phyloP scores from a whole-genome alignment of 2,113 vertebrate species.

The Proteles cristata region DNA sequence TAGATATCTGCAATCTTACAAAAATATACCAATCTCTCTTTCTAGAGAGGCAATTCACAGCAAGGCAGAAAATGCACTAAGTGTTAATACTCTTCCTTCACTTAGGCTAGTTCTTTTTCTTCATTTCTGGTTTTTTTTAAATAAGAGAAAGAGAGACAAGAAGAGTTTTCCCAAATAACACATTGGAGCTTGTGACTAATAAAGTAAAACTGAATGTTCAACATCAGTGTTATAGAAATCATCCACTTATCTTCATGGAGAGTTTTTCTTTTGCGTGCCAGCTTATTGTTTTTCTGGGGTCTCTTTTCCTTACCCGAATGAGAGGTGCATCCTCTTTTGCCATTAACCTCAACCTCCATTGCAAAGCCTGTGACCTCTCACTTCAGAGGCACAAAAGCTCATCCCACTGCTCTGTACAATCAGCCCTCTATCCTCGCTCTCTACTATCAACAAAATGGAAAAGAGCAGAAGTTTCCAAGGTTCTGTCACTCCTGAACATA shows the following conservation, averaged over 20 bases:
- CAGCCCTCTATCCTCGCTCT: not conserved
- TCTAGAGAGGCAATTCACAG: not conserved
- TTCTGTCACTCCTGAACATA: not conserved
- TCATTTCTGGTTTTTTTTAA: not conserved
- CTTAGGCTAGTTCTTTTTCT: not conserved
- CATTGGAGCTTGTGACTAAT: not conserved
- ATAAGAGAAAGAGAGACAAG: not conserved
- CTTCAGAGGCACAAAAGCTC: not conserved
- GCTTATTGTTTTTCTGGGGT: not conserved
- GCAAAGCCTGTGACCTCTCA: not conserved
- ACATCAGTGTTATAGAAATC: not conserved
- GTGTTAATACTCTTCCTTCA: not conserved
- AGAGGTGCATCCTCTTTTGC: not conserved
- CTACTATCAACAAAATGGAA: not conserved
- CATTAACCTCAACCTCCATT: not conserved
- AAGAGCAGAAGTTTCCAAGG: not conserved
- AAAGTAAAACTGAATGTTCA: not conserved
- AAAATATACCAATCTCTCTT: not conserved
- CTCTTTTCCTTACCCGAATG: not conserved
- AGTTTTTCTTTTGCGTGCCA: not conserved
- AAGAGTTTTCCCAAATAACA: not conserved
- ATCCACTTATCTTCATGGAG: not conserved
- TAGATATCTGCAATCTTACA: not conserved
- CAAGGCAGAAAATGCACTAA: not conserved
- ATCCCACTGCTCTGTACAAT: too few relatives aligned